Evolutionary conservation across 2,113 vertebrate genomes (phyloP), one percentile per base, ranked within the genome.

Genomic region (Rhineura floridana): DNA sequence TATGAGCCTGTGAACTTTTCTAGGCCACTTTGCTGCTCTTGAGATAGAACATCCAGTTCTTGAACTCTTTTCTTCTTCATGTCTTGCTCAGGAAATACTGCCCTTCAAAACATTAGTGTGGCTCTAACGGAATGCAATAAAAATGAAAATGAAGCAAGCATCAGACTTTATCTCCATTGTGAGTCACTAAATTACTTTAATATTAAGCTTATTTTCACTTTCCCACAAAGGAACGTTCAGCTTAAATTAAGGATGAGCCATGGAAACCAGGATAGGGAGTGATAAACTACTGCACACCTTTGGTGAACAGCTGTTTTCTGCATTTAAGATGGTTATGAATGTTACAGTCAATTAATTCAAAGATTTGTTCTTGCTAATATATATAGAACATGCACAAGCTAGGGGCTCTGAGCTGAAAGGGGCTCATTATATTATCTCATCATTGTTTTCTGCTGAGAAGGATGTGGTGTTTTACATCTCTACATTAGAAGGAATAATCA

Each of bases 131-230:
- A 69, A 33, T 46, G 21, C 44, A 84, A 76, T 82, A 59, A 48
- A 25, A 46, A 59, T 55, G 11, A 48, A 52, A 42, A 9, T 48
- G 46, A 67, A n/a, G 62, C 67, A 63, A 83, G 36, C 50, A 69
- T 65, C 28, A 52, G 46, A 83, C 63, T 77, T 67, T 62, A 42
- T 36, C 81, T 28, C 72, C 33, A 65, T 75, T 76, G 48, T 3
- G 8, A 87, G 42, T 83, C 67, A 36, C 36, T 59, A 86, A 91
- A 84, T 89, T 77, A 7, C 50, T 92, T 92, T 88, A 87, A 90
- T 89, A 91, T 91, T 89, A 84, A 59, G 75, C 85, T 82, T 50
- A 86, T 83, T 28, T 81, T 89, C n/a, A 79, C 83, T 86, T 94
- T 90, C 86, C 77, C 86, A 90, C 77, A 90, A 91, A 89, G 39